A percentile compares a stretch with the other conserved stretches of the same genome.
phyloP scores from a whole-genome alignment of 2,797 vertebrate species.

The Onychomys torridus region DNA sequence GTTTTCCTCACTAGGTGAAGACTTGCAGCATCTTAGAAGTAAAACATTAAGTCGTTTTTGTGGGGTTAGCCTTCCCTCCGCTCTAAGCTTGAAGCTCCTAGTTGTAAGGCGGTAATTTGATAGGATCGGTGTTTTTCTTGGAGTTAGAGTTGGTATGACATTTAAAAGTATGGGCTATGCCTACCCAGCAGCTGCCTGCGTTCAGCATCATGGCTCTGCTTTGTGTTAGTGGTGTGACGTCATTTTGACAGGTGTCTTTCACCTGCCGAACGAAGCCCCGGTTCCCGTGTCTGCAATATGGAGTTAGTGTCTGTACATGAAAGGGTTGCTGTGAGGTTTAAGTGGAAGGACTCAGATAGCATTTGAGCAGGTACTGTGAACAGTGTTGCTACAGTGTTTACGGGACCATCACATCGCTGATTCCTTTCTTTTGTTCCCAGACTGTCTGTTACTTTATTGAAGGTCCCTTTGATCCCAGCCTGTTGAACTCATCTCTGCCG shows the following conservation, averaged over 20 bases:
- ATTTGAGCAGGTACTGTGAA: background rate
- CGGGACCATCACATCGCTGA: background rate
- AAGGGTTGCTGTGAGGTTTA: background rate
- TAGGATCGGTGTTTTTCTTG: constrained; percentile 54
- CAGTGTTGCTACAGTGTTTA: background rate
- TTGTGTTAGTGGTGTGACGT: background rate
- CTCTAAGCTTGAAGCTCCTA: background rate
- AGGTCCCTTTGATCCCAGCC: constrained; percentile 38
- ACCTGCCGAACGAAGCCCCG: background rate
- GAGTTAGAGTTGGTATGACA: background rate
- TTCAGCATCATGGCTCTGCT: background rate
- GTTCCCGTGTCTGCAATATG: background rate
- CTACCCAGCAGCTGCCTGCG: background rate
- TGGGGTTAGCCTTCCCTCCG: background rate
- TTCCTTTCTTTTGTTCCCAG: constrained; percentile 19
- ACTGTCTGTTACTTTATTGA: constrained; percentile 16
- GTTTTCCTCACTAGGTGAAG: background rate
- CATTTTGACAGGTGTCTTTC: background rate
- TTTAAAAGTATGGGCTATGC: background rate
- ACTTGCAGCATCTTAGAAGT: constrained; percentile 6
- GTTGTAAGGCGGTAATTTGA: constrained; percentile 32
- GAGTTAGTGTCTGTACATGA: background rate
- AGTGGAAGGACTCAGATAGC: background rate
- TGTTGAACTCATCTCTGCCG: constrained; percentile 29
- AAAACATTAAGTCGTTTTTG: constrained; percentile 18